Conservation (phyloP, 2,888 invertebrate genomes). For the Tetragonula carbonaria region DNA sequence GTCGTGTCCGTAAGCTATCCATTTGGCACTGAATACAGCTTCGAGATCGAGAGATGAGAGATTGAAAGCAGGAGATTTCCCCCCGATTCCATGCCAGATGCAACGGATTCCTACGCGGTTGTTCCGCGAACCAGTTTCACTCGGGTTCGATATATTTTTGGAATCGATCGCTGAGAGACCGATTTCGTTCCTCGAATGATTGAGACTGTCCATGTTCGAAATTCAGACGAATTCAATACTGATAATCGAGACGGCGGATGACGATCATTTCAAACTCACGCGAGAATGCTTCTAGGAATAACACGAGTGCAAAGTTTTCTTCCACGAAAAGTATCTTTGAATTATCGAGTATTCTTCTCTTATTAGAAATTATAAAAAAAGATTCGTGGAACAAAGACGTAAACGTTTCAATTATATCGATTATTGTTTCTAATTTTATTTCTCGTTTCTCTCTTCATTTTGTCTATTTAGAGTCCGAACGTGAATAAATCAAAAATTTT, state of each 20-base stretch:
- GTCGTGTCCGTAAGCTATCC: too few relatives aligned
- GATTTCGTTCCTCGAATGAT: background rate
- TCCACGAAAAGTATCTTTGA: background rate
- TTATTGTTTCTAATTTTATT: too few relatives aligned
- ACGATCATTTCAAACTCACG: too few relatives aligned
- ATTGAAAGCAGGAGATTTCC: background rate
- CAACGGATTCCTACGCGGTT: background rate
- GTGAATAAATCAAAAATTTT: too few relatives aligned
- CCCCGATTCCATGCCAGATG: background rate
- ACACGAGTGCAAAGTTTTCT: background rate
- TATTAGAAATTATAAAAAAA: background rate
- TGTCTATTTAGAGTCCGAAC: too few relatives aligned
- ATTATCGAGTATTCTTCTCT: background rate
- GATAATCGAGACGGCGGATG: background rate
- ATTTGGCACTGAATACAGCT: too few relatives aligned
- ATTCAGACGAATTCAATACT: background rate
- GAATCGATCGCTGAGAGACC: too few relatives aligned
- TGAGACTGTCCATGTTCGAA: background rate
- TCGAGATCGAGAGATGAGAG: too few relatives aligned
- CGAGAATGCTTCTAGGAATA: too few relatives aligned
- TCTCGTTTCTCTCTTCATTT: too few relatives aligned
- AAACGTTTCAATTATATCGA: background rate
- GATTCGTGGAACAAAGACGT: background rate
- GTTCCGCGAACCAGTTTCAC: too few relatives aligned
- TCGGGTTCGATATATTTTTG: too few relatives aligned